phyloP scores from a whole-genome alignment of 2,797 vertebrate genomes.

The Eremophila alpestris region DNA sequence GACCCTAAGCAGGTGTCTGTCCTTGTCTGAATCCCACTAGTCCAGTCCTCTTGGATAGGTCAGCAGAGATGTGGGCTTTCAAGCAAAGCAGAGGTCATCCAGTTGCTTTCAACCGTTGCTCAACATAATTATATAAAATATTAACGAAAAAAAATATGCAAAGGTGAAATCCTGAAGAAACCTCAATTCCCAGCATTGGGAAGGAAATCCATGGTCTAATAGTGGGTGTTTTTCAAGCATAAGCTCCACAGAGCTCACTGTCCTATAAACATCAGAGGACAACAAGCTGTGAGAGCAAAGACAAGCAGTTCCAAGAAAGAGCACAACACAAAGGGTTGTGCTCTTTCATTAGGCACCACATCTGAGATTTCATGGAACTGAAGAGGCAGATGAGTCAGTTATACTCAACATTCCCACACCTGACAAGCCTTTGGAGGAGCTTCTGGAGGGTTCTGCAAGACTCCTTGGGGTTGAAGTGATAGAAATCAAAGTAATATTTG shows the following conservation, averaged over 20 bases:
- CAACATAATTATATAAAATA: neutral
- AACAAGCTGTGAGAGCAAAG: neutral
- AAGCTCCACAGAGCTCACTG: neutral
- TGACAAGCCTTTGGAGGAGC: neutral
- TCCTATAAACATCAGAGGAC: neutral
- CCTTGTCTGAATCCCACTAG: neutral
- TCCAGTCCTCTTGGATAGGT: neutral
- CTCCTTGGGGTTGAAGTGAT: neutral
- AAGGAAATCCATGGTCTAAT: neutral
- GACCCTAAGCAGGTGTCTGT: neutral
- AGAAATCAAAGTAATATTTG: neutral
- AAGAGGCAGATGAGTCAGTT: neutral
- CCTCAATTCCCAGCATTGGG: neutral
- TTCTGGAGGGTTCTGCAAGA: neutral
- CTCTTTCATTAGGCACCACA: neutral
- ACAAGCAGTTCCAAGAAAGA: neutral
- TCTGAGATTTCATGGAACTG: neutral
- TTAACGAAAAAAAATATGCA: neutral
- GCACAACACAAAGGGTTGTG: neutral
- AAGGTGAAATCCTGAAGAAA: neutral
- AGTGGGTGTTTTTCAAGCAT: neutral
- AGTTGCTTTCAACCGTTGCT: neutral
- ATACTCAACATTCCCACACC: neutral
- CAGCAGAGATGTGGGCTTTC: neutral
- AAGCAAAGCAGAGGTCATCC: rapidly evolving